phyloP scores from a whole-genome alignment of 2,113 vertebrate species.

The Talpa occidentalis region DNA sequence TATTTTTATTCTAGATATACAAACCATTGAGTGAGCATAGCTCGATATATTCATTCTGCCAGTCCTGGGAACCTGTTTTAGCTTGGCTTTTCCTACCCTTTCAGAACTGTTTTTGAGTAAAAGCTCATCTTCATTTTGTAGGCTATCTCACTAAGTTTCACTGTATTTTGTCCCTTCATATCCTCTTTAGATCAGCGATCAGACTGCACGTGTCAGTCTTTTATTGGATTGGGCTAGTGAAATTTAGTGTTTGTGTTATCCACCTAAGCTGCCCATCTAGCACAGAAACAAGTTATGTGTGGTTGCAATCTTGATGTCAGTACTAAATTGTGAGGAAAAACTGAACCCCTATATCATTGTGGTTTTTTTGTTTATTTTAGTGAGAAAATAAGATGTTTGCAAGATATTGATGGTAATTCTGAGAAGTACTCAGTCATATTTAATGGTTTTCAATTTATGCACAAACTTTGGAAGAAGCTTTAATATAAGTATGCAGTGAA shows the following conservation, averaged over 20 bases:
- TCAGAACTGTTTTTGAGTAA: slow-evolving; percentile 16
- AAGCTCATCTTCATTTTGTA: slow-evolving; percentile 6
- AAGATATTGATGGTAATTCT: neutral
- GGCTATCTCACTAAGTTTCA: slow-evolving; percentile 11
- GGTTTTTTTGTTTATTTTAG: neutral
- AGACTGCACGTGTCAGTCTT: slow-evolving; percentile 69
- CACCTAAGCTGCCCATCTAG: slow-evolving; percentile 75
- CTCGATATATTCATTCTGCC: neutral
- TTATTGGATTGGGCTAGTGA: slow-evolving; percentile 66
- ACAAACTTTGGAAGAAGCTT: slow-evolving; percentile 7
- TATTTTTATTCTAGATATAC: neutral
- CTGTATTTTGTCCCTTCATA: slow-evolving; percentile 33
- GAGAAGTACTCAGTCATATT: neutral
- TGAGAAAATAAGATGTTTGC: slow-evolving; percentile 33
- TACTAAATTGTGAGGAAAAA: neutral
- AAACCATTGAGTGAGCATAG: neutral
- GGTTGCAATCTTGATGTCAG: slow-evolving; percentile 24
- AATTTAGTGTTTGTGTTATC: slow-evolving; percentile 77
- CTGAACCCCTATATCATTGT: neutral
- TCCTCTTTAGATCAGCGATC: slow-evolving; percentile 51
- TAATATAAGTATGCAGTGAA: neutral
- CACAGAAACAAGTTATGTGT: slow-evolving; percentile 65
- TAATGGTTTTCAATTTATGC: slow-evolving; percentile 17
- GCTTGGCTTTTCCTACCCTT: slow-evolving; percentile 36
- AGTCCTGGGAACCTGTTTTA: neutral